Conservation (phyloP, 2,113 vertebrate species). For the Hiodon alosoides region DNA sequence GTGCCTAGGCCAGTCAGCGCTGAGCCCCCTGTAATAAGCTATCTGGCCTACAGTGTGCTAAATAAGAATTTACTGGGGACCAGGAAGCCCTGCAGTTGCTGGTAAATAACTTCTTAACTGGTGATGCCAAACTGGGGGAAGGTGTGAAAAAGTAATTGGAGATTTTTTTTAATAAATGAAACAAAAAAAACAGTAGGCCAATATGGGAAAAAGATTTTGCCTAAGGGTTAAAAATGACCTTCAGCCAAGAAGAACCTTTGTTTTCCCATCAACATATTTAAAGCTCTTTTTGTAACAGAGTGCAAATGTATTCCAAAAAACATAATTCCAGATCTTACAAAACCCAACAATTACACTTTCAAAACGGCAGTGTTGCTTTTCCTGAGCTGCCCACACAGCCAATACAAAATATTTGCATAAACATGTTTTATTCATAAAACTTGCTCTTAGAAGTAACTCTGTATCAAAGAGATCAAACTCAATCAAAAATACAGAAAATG, state of each 20-base stretch:
- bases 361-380: background rate
- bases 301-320: background rate
- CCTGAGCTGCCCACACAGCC: constrained; percentile 3
- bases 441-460: background rate
- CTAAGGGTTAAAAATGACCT: background rate
- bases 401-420: constrained; percentile 18
- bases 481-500: background rate
- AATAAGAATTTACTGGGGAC: no score
- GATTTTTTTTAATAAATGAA: no score
- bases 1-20: no score
- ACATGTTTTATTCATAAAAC: constrained; percentile 21
- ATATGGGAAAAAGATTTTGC: constrained; percentile 2
- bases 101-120: no score
- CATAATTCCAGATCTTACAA: background rate
- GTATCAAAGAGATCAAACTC: constrained; percentile 11
- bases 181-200: background rate
- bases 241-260: background rate
- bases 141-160: no score
- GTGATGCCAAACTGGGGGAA: no score
- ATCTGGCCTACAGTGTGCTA: no score
- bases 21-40: no score
- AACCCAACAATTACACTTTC: background rate
- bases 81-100: no score
- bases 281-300: background rate
- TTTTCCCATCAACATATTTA: constrained; percentile 1